Evolutionary conservation across 2,113 vertebrate species (phyloP), one percentile per base, ranked within the genome.

Genomic region (Hyaena hyaena): DNA sequence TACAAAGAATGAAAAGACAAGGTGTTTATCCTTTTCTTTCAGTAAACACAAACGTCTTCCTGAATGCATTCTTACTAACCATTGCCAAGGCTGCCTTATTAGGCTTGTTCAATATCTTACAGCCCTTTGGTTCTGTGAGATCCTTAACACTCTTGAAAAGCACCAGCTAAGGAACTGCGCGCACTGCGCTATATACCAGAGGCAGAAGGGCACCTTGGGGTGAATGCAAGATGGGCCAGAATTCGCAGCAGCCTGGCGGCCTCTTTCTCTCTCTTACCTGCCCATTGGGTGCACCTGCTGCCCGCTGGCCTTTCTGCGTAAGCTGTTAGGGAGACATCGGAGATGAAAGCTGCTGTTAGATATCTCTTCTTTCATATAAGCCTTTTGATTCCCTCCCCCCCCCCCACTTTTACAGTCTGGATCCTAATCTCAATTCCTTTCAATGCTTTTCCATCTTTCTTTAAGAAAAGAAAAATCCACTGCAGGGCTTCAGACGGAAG

Each of bases 71-170:
- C 19, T 55, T 21, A 19, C n/a, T 23, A 23, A 48, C 1, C 15
- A 3, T 31, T 26, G 11, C 23, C 4, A 5, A 66, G 5, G 35
- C 8, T 19, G 17, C 39, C 88, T 90, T 31, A 4, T 35, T 81
- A 71, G 71, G 80, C 10, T n/a, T 31, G 7, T 65, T 58, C 55
- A 83, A 12, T 28, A 4, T 14, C 48, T 73, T 35, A 45, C 26
- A 61, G 4, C 23, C 19, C 71, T 24, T 26, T 10, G 21, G 24
- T 77, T 92, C 35, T 53, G 17, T 50, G 55, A 23, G 19, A 31
- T 66, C 87, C 83, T 96, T 92, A 26, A 82, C 65, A n/a, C 87
- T 68, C 82, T 74, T 96, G 71, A 93, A 96, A 93, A n/a, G 7
- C 6, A 43, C 3, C 21, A 4, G 28, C 10, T 68, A 11, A 81